Evolutionary conservation across 37 sponge, comb jelly and placozoan genomes (phyloP), one percentile per base, ranked within the genome.

Genomic region (Halichondria panicea): DNA sequence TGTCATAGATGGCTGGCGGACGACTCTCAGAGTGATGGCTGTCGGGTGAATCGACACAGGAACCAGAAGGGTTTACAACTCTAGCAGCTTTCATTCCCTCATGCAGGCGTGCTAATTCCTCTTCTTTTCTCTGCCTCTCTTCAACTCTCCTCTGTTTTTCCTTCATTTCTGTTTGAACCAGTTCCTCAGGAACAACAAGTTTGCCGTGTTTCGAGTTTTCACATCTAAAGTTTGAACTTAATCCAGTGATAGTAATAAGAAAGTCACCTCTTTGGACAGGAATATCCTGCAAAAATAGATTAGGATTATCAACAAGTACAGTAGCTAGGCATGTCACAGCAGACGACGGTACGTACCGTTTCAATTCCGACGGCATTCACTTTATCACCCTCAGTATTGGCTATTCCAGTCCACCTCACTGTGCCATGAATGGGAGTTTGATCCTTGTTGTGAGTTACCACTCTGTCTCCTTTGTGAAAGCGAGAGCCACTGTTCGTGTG

Each of bases 361-460:
- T 88, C 79, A 57, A 88, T 71, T 27, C 89, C 89, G 37, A 80
- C 80, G 38, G 39, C 50, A 9, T 8, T 19, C 66, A 22, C 67
- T 43, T 33, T 18, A 24, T 39, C 2, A 25, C 55, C 7, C 9
- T 0, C 31, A 45, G 48, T 25, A 15, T n/a, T 76, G 19, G 0
- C 39, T 37, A 25, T 57, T 66, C 75, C 75, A 39, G 56, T 55
- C 89, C 89, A 88, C 43, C 53, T 59, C 30, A 88, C 84, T 15
- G 45, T 33, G n/a, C 84, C 84, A 43, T 66, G 48, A 28, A 71
- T 38, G 24, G 21, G 35, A 11, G 5, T 32, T 0, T 53, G 74
- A 33, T 43, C 53, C 68, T 66, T 72, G 24, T 66, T 45, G 42
- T 72, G 30, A 15, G 75, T 68, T 3, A 34, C 57, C 61, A 84